These are phyloP conservation scores for Enteromius treurensis DNA, from an alignment of 2,797 vertebrate species.

Conservation along the genomic window DNA sequence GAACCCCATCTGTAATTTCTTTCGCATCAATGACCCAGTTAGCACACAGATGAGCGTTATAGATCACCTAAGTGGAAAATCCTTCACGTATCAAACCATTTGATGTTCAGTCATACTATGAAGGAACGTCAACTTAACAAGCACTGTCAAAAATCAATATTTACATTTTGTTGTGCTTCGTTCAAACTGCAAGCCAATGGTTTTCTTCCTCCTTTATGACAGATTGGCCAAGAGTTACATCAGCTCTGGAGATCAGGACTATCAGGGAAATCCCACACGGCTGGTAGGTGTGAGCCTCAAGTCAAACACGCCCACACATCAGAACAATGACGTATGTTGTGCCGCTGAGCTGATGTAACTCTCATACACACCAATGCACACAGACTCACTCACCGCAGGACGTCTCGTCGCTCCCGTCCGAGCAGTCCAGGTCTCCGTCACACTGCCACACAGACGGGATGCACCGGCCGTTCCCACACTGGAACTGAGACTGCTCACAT, in stretches of 20 bases:
- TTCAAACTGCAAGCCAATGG: not conserved
- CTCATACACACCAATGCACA: conserved; percentile 1
- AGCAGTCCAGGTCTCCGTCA: conserved; percentile 93
- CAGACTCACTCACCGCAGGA: conserved; percentile 92
- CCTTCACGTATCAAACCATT: conserved; percentile 3
- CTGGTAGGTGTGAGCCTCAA: conserved; percentile 2
- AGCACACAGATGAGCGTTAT: conserved; percentile 35
- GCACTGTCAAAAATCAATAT: not conserved
- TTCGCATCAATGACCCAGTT: conserved; percentile 60
- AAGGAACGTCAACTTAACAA: not conserved
- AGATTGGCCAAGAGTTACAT: conserved; percentile 22
- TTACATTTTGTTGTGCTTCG: not conserved
- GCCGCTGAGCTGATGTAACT: not conserved
- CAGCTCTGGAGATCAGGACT: conserved; percentile 9
- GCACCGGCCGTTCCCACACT: conserved; percentile 93
- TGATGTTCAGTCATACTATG: not conserved
- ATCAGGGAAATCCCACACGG: not conserved
- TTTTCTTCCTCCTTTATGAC: conserved; percentile 25
- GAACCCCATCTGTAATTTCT: conserved; percentile 35
- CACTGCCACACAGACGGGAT: conserved; percentile 94
- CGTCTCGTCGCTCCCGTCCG: conserved; percentile 90
- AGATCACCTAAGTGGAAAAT: conserved; percentile 36
- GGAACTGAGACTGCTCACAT: conserved; percentile 92
- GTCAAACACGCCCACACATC: not conserved
- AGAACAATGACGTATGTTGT: conserved; percentile 7